Conservation (phyloP, 2,797 vertebrate genomes). For the Acrossocheilus fasciatus region DNA sequence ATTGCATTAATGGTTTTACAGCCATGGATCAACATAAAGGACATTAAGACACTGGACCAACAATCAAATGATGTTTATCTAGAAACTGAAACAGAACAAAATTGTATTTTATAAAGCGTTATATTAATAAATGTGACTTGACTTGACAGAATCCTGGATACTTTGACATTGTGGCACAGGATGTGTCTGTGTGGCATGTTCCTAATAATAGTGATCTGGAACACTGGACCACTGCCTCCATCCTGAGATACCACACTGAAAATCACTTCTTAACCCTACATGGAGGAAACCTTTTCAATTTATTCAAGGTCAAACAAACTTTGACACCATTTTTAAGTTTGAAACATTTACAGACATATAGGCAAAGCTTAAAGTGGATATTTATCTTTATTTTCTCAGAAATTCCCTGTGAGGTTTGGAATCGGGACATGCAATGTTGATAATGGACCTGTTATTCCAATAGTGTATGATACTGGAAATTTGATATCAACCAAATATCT, state of each 20-base stretch:
- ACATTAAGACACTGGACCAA: neutral
- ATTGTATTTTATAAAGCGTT: neutral
- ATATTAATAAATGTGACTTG: neutral
- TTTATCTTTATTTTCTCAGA: neutral
- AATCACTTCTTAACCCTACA: neutral
- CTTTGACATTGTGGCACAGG: slow-evolving; percentile 59
- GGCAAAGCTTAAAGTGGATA: neutral
- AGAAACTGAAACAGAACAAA: neutral
- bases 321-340: neutral
- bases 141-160: slow-evolving; percentile 48
- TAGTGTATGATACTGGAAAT: slow-evolving; percentile 43
- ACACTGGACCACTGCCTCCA: slow-evolving; percentile 52
- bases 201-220: slow-evolving; percentile 61
- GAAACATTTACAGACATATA: neutral
- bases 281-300: slow-evolving; percentile 19
- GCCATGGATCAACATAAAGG: too few species aligned
- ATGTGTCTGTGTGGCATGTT: slow-evolving; percentile 72
- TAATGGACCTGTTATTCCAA: slow-evolving; percentile 31
- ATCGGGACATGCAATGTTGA: neutral
- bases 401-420: slow-evolving; percentile 35
- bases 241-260: slow-evolving; percentile 63
- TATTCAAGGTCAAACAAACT: slow-evolving; percentile 15
- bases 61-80: neutral
- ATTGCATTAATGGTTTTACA: neutral
- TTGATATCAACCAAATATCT: neutral